A percentile compares a stretch with the other conserved stretches of the same genome.
Evolutionary conservation across 2,888 invertebrate genomes (phyloP).

Genomic region (Congeria kusceri): DNA sequence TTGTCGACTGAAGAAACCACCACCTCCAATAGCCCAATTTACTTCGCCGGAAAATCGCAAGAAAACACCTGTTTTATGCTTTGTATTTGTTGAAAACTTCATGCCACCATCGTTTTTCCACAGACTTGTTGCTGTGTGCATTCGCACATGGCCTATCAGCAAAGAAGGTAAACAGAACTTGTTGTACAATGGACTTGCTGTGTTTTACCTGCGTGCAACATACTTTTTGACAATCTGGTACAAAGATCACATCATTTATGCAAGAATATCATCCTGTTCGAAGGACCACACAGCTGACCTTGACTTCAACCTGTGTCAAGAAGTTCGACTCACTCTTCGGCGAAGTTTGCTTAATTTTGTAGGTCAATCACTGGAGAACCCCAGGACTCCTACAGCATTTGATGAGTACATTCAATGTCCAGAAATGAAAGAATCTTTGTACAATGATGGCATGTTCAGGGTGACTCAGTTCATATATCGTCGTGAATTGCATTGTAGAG

Average conservation of each 20-base stretch:
- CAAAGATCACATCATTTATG: slow-evolving; percentile 46
- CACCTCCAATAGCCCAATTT: slow-evolving; percentile 3
- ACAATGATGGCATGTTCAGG: not conserved
- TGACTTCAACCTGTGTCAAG: not conserved
- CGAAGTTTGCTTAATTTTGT: too few species aligned
- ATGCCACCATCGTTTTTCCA: slow-evolving; percentile 59
- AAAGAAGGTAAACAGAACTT: not conserved
- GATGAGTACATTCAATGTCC: not conserved
- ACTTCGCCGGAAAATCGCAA: not conserved
- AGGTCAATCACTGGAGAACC: not conserved
- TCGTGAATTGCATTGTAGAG: not conserved
- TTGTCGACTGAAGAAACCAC: slow-evolving; percentile 19
- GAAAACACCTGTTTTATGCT: slow-evolving; percentile 43
- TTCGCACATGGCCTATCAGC: slow-evolving; percentile 34
- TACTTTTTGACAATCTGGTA: slow-evolving; percentile 45
- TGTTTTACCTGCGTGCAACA: slow-evolving; percentile 28
- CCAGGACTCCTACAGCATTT: not conserved
- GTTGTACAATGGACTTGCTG: slow-evolving; percentile 49
- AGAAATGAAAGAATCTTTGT: not conserved
- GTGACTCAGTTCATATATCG: not conserved
- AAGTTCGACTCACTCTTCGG: not conserved
- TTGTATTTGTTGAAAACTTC: slow-evolving; percentile 42
- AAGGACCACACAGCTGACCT: not conserved
- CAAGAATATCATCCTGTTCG: slow-evolving; percentile 27
- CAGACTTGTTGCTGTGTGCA: slow-evolving; percentile 55